Evolutionary conservation across 2,888 invertebrate genomes (phyloP), one percentile per base, ranked within the genome.

Genomic region (Drosophila quasianomalipes): DNA sequence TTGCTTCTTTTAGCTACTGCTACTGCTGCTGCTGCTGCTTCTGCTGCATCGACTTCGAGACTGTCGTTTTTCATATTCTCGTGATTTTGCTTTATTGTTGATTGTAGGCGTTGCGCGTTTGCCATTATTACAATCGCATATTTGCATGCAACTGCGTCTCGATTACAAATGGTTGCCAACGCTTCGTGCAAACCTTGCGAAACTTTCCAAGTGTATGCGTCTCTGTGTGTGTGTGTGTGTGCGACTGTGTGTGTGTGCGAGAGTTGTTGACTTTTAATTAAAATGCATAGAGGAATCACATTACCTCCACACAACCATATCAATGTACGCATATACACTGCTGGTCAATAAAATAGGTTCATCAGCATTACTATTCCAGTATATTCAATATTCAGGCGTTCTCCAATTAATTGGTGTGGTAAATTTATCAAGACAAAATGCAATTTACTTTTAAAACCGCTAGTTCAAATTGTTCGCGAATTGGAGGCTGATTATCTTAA

Each of bases 271-370:
- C 87, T 91, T 90, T 91, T 84, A 86, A 86, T 86, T 86, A 89
- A 86, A 86, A 86, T 86, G 91, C 91, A 86, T 79, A 79, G 90
- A 74, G 75, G 90, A 87, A 82, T 91, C 85, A 91, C 84, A 89
- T 86, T 91, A 86, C 86, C 71, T 79, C 62, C 79, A 81, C 81
- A 81, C 81, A 71, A 31, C 54, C 68, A 71, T 66, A 66, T 58
- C 69, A 66, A 70, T 58, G 61, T 39, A 68, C 31, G 53, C 53
- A 64, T 28, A 33, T 35, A 51, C 14, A 30, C n/a, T 39, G 39
- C 9, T 9, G 28, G 1, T n/a, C 19, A 35, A 26, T 14, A n/a
- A 22, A 57, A 57, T 57, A 39, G 14, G 4, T 55, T 19, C 22
- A 12, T 44, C 22, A 22, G 41, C 10, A 41, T 41, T 41, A n/a